Evolutionary conservation across 2,888 invertebrate genomes (phyloP), one percentile per base, ranked within the genome.

Genomic region (Nephrotoma guestfalica): DNA sequence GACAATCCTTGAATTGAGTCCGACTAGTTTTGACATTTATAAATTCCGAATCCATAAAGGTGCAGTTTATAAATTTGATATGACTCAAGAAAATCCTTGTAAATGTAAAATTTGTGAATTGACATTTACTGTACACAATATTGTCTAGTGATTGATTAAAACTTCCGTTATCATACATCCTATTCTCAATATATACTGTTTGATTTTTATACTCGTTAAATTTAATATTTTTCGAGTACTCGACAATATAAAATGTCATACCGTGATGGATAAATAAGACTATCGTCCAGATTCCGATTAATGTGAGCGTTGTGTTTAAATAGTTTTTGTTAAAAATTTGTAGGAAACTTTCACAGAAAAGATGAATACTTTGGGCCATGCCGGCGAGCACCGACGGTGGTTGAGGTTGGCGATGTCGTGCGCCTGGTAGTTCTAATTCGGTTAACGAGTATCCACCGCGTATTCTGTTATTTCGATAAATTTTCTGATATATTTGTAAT

Each of bases 11-110:
- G 90, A 96, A 96, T 88, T 92, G 93, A 0, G 95, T 94, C 87
- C 94, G 93, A 85, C 95, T 95, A 13, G 95, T 94, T 90, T 94
- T 95, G 83, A 96, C 94, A 88, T 94, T 95, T 43, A 93, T 93
- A 89, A 96, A 95, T 88, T 94, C 94, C 4, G 94, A 94, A 83
- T 94, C 93, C n/a, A 92, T 91, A 89, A 96, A 95, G 6, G 94
- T 92, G 89, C 96, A 96, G 89, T 95, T 95, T 88, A 92, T 91
- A 90, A 96, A 96, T 87, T 93, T 92, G 30, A 96, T 95, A 89
- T 96, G 96, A 87, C 94, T 95, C 90, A 96, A 92, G 88, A 95
- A 91, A 90, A 95, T 92, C 88, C 95, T 94, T 30, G 93, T 92
- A 90, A 96, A 96, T 30, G 93, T 94, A 89, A 94, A 94, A 88